These are phyloP conservation scores for Koerneria pararmatus DNA, from an alignment of 2,888 invertebrate species.

Conservation along the genomic window DNA sequence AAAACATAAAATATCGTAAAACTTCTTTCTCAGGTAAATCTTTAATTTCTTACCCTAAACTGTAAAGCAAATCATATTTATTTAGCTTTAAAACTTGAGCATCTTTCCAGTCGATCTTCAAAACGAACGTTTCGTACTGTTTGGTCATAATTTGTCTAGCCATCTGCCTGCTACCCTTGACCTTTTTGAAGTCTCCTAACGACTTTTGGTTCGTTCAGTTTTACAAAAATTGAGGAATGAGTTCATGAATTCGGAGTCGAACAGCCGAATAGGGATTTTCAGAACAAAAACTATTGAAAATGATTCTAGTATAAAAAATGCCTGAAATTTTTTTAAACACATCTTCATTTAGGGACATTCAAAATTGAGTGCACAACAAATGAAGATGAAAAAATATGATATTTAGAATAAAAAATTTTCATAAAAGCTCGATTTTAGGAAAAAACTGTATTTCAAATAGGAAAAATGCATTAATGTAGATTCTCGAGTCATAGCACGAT, in stretches of 20 bases:
- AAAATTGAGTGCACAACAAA: background rate
- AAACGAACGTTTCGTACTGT: slow-evolving; percentile 43
- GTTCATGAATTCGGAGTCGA: background rate
- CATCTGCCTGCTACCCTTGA: slow-evolving; percentile 47
- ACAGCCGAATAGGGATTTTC: background rate
- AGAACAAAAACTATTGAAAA: background rate
- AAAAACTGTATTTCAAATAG: background rate
- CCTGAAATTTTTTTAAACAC: background rate
- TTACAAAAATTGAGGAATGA: background rate
- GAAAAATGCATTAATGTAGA: background rate
- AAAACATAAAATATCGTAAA: too few relatives aligned
- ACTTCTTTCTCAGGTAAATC: too few relatives aligned
- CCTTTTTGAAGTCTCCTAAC: slow-evolving; percentile 54
- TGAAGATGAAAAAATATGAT: background rate
- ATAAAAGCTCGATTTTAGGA: background rate
- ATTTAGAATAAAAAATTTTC: background rate
- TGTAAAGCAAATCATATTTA: too few relatives aligned
- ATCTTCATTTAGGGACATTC: background rate
- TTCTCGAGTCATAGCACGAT: slow-evolving; percentile 11
- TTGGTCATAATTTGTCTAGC: slow-evolving; percentile 50
- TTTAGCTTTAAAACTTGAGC: too few relatives aligned
- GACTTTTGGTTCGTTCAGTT: slow-evolving; percentile 51
- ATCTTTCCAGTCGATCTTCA: slow-evolving; percentile 38
- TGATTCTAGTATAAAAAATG: background rate
- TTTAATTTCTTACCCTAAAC: too few relatives aligned